phyloP scores from a whole-genome alignment of 2,888 invertebrate species.

The Acheta domesticus region DNA sequence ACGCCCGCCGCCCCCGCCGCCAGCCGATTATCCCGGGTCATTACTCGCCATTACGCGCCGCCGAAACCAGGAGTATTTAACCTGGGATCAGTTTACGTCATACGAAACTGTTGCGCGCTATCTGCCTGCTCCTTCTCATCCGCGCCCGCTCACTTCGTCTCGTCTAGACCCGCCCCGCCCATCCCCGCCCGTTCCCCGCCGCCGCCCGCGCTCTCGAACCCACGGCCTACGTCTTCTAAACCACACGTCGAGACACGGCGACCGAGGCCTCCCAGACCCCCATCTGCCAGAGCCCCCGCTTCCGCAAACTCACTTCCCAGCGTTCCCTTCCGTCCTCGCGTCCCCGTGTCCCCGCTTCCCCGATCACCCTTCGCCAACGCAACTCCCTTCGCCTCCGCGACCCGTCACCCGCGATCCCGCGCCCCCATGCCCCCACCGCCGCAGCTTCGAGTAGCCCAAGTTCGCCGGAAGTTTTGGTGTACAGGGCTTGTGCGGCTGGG shows the following conservation, averaged over 20 bases:
- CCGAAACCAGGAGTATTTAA: background rate
- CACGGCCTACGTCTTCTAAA: background rate
- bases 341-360: background rate
- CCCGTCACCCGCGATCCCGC: background rate
- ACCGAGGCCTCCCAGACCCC: too few species aligned
- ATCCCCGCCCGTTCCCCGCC: background rate
- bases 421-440: background rate
- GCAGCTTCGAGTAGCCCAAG: background rate
- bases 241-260: too few species aligned
- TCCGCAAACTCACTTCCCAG: background rate
- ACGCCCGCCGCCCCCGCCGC: background rate
- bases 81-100: background rate
- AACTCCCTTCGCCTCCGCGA: background rate
- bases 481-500: slow-evolving; percentile 5
- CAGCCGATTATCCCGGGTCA: slow-evolving; percentile 1
- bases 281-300: too few species aligned
- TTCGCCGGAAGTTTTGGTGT: background rate
- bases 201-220: background rate
- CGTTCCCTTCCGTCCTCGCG: background rate
- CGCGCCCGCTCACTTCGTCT: too few species aligned
- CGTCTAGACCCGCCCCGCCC: background rate
- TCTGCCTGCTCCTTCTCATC: background rate
- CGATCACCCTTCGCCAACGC: too few species aligned
- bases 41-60: background rate
- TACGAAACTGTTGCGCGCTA: background rate